These are phyloP conservation scores for Drosophila maculinotata DNA, from an alignment of 2,888 invertebrate genomes.

Conservation along the genomic window DNA sequence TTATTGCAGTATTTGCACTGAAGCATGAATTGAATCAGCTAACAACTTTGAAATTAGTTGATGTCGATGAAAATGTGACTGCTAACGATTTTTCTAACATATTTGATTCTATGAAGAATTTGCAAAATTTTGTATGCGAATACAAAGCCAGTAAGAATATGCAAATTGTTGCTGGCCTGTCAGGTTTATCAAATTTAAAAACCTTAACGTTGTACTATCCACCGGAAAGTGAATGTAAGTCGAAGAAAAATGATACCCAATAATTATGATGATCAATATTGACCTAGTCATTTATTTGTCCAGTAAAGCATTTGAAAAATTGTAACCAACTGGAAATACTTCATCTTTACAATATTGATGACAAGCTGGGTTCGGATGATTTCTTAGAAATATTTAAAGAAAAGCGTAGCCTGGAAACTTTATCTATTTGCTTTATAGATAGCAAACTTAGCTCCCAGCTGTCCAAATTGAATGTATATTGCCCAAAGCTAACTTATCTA, in stretches of 20 bases:
- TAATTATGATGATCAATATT: neutral
- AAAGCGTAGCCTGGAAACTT: slow-evolving; percentile 6
- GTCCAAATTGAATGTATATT: slow-evolving; percentile 2
- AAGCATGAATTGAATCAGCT: slow-evolving; percentile 8
- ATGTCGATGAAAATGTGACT: slow-evolving; percentile 12
- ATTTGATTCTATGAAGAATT: slow-evolving; percentile 10
- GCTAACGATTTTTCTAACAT: slow-evolving; percentile 4
- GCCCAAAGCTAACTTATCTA: slow-evolving; percentile 30
- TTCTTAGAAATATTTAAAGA: slow-evolving; percentile 29
- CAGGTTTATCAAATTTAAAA: slow-evolving; percentile 7
- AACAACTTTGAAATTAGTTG: slow-evolving; percentile 25
- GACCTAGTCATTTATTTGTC: neutral
- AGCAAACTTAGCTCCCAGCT: neutral
- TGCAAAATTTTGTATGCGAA: slow-evolving; percentile 7
- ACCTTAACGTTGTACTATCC: slow-evolving; percentile 18
- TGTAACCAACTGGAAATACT: slow-evolving; percentile 21
- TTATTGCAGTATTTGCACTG: slow-evolving; percentile 11
- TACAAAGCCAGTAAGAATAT: slow-evolving; percentile 1
- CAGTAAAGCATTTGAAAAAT: slow-evolving; percentile 18
- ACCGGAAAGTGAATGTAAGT: slow-evolving; percentile 23
- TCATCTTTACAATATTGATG: slow-evolving; percentile 7
- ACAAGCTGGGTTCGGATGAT: neutral
- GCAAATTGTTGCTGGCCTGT: slow-evolving; percentile 8
- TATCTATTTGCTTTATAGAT: slow-evolving; percentile 18
- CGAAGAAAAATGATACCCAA: no score